Conservation (phyloP, 2,113 vertebrate species). For the Pituophis catenifer region DNA sequence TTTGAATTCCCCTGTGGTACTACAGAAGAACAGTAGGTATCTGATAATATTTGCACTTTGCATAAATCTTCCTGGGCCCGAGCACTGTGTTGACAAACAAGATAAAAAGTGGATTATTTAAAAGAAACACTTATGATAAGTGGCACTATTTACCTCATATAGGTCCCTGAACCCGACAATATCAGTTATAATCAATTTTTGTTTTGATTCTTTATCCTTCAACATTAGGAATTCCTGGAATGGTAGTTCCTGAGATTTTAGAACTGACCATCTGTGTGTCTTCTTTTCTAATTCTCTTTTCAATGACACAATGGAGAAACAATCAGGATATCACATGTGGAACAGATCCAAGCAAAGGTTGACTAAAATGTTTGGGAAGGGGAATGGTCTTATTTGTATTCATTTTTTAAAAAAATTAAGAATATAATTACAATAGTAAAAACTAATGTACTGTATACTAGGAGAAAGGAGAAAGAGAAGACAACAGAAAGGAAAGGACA, state of each 20-base stretch:
- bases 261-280: not conserved
- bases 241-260: constrained; percentile 11
- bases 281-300: too few species aligned
- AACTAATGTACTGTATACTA: not conserved
- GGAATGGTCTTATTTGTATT: not conserved
- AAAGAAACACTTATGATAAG: constrained; percentile 51
- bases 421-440: not conserved
- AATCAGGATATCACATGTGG: not conserved
- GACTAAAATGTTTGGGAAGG: not conserved
- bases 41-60: constrained; percentile 64
- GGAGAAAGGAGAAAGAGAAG: not conserved
- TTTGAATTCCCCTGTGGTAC: constrained; percentile 62
- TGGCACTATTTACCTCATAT: constrained; percentile 41
- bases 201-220: constrained; percentile 35
- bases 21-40: constrained; percentile 68
- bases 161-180: constrained; percentile 1
- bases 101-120: constrained; percentile 63
- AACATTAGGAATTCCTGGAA: not conserved
- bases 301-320: not conserved
- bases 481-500: not conserved
- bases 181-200: constrained; percentile 36
- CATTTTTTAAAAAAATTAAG: not conserved
- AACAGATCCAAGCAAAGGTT: not conserved
- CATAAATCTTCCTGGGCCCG: constrained; percentile 68
- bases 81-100: constrained; percentile 66